These are phyloP conservation scores for Microctenopoma steveboyesi DNA, from an alignment of 2,797 vertebrate genomes.

Conservation along the genomic window DNA sequence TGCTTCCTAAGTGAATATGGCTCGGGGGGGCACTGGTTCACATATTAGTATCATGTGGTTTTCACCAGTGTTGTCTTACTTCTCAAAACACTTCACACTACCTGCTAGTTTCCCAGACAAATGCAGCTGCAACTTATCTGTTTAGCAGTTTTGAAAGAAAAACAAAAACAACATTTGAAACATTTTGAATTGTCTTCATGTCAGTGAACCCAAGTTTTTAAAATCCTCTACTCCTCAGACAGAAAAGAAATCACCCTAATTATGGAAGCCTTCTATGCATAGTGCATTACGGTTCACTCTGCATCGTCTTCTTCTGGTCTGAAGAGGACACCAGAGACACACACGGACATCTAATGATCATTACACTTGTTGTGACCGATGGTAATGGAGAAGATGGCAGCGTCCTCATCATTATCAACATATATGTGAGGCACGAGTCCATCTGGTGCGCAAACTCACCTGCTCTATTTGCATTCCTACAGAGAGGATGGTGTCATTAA, in stretches of 20 bases:
- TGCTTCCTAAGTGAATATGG: constrained; percentile 7
- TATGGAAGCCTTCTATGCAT: neutral
- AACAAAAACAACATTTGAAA: too few species aligned
- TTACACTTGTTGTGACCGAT: constrained; percentile 26
- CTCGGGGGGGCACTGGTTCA: neutral
- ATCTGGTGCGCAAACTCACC: neutral
- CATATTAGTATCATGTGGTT: constrained; percentile 4
- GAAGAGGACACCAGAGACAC: constrained; percentile 17
- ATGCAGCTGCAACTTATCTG: too few species aligned
- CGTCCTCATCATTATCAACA: constrained; percentile 35
- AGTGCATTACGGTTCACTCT: constrained; percentile 7
- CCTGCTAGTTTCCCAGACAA: too few species aligned
- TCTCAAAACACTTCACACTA: constrained; percentile 11
- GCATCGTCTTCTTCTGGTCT: constrained; percentile 2
- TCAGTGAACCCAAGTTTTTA: neutral
- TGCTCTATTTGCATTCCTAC: constrained; percentile 11
- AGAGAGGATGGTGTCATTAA: constrained; percentile 7
- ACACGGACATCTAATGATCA: constrained; percentile 30
- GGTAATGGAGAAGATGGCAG: constrained; percentile 32
- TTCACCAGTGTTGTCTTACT: neutral
- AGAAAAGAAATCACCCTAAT: neutral
- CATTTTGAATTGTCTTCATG: too few species aligned
- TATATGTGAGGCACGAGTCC: constrained; percentile 4
- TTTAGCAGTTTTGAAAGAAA: too few species aligned
- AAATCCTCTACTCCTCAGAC: neutral